Conservation (phyloP, 2,888 invertebrate species). For the Pimpla rufipes region DNA sequence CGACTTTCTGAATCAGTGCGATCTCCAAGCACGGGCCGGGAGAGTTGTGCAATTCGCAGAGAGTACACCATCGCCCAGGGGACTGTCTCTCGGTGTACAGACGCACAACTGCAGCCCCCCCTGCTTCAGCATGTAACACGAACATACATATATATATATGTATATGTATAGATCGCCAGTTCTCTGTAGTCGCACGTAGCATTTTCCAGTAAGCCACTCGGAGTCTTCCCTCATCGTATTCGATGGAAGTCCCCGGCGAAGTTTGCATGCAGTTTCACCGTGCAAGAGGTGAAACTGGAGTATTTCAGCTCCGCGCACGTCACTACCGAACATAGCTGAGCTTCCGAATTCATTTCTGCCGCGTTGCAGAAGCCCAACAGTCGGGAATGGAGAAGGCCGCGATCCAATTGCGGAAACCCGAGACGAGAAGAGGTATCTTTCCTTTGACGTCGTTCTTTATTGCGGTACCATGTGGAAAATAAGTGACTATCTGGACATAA, state of each 20-base stretch:
- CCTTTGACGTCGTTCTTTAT: no score
- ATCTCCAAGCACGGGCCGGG: not conserved
- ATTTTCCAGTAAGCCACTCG: slow-evolving; percentile 49
- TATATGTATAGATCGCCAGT: not conserved
- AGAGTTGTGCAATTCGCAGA: slow-evolving; percentile 46
- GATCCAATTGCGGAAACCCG: slow-evolving; percentile 2
- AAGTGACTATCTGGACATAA: no score
- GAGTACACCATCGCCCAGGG: slow-evolving; percentile 40
- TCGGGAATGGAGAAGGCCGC: not conserved
- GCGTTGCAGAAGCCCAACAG: not conserved
- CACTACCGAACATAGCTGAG: slow-evolving; percentile 4
- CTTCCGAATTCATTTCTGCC: not conserved
- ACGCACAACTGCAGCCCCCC: not conserved
- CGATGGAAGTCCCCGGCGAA: slow-evolving; percentile 44
- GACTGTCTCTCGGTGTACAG: slow-evolving; percentile 18
- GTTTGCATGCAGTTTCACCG: slow-evolving; percentile 44
- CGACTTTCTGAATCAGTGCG: slow-evolving; percentile 17
- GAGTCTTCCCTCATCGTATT: slow-evolving; percentile 37
- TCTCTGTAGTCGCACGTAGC: slow-evolving; percentile 27
- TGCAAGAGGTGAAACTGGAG: slow-evolving; percentile 31
- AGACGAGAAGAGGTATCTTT: not conserved
- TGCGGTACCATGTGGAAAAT: no score
- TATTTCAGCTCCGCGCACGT: not conserved
- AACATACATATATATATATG: not conserved
- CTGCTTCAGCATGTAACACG: not conserved